Evolutionary conservation across 2,113 vertebrate species (phyloP).

Genomic region (Aix galericulata): DNA sequence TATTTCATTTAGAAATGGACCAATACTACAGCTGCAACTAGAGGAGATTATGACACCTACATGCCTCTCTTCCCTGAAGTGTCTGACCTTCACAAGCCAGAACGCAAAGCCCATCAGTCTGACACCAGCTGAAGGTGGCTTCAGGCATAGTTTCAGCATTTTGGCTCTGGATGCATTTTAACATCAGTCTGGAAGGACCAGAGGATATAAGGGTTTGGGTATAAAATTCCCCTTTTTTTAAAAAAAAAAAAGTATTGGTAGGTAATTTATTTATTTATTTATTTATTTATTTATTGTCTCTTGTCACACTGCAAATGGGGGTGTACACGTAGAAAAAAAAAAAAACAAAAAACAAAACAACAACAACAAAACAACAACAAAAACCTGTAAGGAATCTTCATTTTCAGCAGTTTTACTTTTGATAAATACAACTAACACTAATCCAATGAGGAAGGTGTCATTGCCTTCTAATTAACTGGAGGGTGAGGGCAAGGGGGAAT

Average conservation of each 20-base stretch:
- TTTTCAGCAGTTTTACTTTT: background rate
- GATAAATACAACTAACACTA: background rate
- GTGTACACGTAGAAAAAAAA: background rate
- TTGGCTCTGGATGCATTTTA: background rate
- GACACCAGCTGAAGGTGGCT: background rate
- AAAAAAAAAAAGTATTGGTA: background rate
- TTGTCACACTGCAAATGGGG: background rate
- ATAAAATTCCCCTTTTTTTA: background rate
- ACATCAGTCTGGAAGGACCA: background rate
- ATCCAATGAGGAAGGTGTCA: no score
- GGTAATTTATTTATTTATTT: background rate
- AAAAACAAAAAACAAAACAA: no score
- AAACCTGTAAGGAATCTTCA: background rate
- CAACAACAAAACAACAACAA: no score
- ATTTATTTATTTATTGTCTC: background rate
- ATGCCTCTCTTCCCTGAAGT: fast-evolving
- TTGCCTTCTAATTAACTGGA: background rate
- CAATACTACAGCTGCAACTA: background rate
- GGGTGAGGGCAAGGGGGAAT: background rate
- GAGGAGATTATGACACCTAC: background rate
- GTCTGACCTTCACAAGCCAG: fast-evolving
- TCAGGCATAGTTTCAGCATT: background rate
- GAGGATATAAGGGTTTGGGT: background rate
- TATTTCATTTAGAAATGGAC: background rate
- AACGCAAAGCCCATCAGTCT: fast-evolving